Evolutionary conservation across 2,888 invertebrate genomes (phyloP).

Genomic region (Graphium colonna): DNA sequence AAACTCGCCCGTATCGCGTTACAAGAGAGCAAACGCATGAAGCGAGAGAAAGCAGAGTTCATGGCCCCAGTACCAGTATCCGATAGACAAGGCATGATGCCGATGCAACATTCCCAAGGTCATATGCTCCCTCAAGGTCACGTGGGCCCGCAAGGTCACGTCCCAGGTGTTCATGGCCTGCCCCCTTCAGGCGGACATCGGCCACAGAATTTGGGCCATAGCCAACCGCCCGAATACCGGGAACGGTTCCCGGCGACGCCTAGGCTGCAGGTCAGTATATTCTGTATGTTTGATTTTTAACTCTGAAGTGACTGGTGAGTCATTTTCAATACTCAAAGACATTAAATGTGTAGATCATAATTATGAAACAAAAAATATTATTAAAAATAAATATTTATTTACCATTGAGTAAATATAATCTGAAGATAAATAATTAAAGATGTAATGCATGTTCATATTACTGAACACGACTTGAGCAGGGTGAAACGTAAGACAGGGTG

Average conservation of each 20-base stretch:
- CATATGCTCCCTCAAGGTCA: background rate
- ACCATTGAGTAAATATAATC: too few relatives aligned
- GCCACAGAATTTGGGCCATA: background rate
- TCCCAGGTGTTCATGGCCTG: slow-evolving; percentile 25
- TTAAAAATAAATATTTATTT: too few relatives aligned
- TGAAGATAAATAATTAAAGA: too few relatives aligned
- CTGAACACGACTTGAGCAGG: too few relatives aligned
- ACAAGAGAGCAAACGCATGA: slow-evolving; percentile 65
- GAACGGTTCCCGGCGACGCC: slow-evolving; percentile 51
- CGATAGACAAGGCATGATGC: slow-evolving; percentile 29
- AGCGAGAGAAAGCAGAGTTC: slow-evolving; percentile 51
- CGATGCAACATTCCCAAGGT: slow-evolving; percentile 26
- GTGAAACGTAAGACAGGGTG: too few relatives aligned
- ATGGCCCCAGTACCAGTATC: slow-evolving; percentile 38
- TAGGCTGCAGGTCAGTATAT: slow-evolving; percentile 44
- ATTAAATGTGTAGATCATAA: too few relatives aligned
- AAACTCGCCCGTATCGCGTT: slow-evolving; percentile 58
- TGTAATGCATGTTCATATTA: too few relatives aligned
- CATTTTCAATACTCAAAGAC: too few relatives aligned
- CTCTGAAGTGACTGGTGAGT: too few relatives aligned
- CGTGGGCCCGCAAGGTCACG: slow-evolving; percentile 13
- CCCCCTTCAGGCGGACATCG: slow-evolving; percentile 15
- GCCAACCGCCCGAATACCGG: slow-evolving; percentile 31
- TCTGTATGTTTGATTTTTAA: too few relatives aligned
- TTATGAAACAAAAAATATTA: too few relatives aligned